These are phyloP conservation scores for Sebastes nivosus DNA, from an alignment of 2,797 vertebrate species.

Conservation along the genomic window DNA sequence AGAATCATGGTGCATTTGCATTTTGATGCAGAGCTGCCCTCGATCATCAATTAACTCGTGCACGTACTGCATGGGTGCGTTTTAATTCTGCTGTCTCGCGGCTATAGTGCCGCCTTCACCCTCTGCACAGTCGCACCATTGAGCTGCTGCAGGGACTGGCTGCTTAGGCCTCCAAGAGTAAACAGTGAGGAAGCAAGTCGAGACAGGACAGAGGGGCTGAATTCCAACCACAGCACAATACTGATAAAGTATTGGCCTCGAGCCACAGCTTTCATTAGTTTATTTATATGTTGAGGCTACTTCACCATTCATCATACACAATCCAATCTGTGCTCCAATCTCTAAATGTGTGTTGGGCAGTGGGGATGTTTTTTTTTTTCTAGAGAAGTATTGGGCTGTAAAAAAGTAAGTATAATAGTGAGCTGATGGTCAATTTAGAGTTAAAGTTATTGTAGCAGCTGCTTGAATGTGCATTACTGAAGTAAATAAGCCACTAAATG, in stretches of 20 bases:
- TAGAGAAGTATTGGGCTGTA: background rate
- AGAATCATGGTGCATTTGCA: background rate
- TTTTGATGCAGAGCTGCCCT: background rate
- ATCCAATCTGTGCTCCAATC: constrained; percentile 30
- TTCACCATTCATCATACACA: constrained; percentile 29
- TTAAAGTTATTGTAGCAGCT: background rate
- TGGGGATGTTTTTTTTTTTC: background rate
- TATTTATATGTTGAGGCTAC: constrained; percentile 51
- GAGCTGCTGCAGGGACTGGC: constrained; percentile 35
- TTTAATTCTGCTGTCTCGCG: constrained; percentile 24
- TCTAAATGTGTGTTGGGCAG: constrained; percentile 1
- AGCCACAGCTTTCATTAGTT: constrained; percentile 68
- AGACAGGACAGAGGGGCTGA: constrained; percentile 74
- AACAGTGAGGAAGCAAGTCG: constrained; percentile 75
- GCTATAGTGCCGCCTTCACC: background rate
- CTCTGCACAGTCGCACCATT: constrained; percentile 25
- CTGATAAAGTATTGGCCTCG: constrained; percentile 71
- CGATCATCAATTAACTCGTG: constrained; percentile 1
- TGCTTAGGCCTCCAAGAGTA: constrained; percentile 64
- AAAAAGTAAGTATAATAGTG: background rate
- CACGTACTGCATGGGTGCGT: constrained; percentile 9
- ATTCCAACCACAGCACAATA: constrained; percentile 71
- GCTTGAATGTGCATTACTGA: background rate
- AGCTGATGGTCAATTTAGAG: background rate
- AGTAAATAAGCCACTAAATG: background rate